A percentile compares a stretch with the other conserved stretches of the same genome.
Conservation (phyloP, 1,140 invertebrate genomes). For the Antheraea mylitta region DNA sequence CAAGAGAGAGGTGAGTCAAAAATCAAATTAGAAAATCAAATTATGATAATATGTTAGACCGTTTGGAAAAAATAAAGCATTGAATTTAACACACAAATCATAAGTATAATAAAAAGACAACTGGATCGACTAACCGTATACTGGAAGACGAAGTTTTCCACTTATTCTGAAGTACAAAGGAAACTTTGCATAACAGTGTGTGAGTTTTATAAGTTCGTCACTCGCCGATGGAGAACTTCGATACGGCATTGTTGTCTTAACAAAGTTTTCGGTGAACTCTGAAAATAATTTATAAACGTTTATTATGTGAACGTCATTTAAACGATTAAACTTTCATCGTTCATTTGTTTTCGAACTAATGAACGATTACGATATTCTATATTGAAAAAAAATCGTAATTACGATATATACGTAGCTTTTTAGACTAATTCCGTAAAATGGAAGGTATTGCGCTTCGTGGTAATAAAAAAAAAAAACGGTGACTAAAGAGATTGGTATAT, state of each 20-base stretch:
- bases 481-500: too few species aligned
- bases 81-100: neutral
- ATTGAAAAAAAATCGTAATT: too few species aligned
- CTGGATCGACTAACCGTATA: neutral
- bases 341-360: too few species aligned
- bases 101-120: neutral
- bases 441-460: too few species aligned
- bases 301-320: neutral
- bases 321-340: neutral
- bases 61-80: too few species aligned
- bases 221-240: neutral
- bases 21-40: too few species aligned
- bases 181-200: slow-evolving; percentile 1
- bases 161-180: neutral
- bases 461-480: too few species aligned
- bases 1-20: too few species aligned
- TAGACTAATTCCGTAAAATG: too few species aligned
- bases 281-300: neutral
- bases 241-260: neutral
- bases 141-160: neutral
- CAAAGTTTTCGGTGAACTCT: neutral
- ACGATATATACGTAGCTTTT: too few species aligned
- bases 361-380: too few species aligned
- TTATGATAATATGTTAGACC: too few species aligned
- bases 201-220: neutral